phyloP scores from a whole-genome alignment of 2,113 vertebrate species.

The Eublepharis macularius region DNA sequence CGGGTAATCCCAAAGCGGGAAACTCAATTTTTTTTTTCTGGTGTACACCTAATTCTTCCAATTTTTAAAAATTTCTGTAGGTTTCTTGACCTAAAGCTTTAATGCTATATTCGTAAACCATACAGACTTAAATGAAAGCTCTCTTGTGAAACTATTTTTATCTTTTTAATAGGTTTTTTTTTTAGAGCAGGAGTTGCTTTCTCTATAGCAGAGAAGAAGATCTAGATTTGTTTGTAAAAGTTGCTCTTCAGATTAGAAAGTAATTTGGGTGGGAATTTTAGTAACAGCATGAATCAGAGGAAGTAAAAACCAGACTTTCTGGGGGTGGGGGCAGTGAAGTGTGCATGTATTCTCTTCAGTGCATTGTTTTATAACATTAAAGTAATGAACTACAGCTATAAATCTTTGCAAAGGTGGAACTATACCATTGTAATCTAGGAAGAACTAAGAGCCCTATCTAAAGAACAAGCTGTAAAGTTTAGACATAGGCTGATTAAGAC shows the following conservation, averaged over 20 bases:
- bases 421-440: neutral
- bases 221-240: neutral
- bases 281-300: constrained; percentile 28
- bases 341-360: neutral
- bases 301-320: constrained; percentile 25
- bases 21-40: no score
- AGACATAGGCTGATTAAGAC: neutral
- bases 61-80: no score
- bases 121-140: neutral
- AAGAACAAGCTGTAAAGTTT: neutral
- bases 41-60: no score
- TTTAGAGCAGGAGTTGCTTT: neutral
- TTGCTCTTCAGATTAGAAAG: constrained; percentile 33
- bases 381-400: neutral
- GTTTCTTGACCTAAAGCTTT: no score
- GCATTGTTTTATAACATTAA: neutral
- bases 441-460: neutral
- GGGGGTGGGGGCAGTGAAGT: neutral
- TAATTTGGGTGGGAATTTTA: constrained; percentile 13
- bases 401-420: neutral
- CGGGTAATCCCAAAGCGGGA: no score
- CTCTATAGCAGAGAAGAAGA: constrained; percentile 9
- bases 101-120: neutral
- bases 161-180: neutral
- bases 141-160: neutral